Evolutionary conservation across 2,888 invertebrate species (phyloP), one percentile per base, ranked within the genome.

Genomic region (Nephrotoma flavescens): DNA sequence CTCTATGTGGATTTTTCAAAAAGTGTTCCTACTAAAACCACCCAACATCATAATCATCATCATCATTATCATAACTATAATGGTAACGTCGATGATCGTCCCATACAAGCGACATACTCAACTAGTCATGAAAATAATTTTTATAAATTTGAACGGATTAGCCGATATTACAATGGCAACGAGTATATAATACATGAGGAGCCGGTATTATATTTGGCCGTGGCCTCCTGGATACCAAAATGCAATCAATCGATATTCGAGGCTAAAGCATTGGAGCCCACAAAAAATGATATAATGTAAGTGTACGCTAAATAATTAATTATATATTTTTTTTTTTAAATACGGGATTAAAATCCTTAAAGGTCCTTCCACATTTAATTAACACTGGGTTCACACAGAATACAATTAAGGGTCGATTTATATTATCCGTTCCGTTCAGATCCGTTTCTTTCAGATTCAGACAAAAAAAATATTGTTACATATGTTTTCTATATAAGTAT

Each of bases 181-280:
- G 88, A 88, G 83, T 85, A 88, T 57, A 87, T 88, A 41, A 87
- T 88, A 47, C 86, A 87, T 44, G 88, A 88, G 44, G 86, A 89
- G 91, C 95, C 95, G 86, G 94, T 95, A 88, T 93, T 95, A 88
- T 95, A 95, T 92, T 93, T 95, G 89, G 94, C 95, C 87, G 94
- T 95, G 90, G 93, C 93, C 89, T 95, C 95, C 89, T 96, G 95
- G 96, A 95, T 95, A 90, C 95, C 95, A 90, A 95, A 95, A 92
- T 96, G 92, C 90, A 91, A 90, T 88, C 91, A 91, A 89, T 89
- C 90, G 88, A 89, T 90, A 31, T 86, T 86, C 83, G 85, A 87
- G 41, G 88, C 88, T 87, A 88, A 90, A 89, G 90, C 90, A 90
- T 91, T 91, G 92, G 92, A 90, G 90, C 89, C 90, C 91, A 91